phyloP scores from a whole-genome alignment of 2,797 vertebrate species.

The Lerista edwardsae region DNA sequence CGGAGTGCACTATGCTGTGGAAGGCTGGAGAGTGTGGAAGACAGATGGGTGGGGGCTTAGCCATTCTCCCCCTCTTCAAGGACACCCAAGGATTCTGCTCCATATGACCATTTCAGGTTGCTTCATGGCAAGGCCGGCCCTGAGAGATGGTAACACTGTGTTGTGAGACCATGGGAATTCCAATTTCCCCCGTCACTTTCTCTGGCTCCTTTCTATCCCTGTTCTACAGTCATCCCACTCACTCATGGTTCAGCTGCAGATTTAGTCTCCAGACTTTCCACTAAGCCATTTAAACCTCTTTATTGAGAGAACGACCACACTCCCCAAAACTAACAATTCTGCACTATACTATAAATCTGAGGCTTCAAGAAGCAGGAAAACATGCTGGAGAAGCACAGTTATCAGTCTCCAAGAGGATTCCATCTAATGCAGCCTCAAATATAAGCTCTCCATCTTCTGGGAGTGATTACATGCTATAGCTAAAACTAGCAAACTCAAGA shows the following conservation, averaged over 20 bases:
- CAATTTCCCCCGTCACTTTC: not conserved
- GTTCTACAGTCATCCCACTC: not conserved
- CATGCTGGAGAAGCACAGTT: not conserved
- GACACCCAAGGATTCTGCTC: no score
- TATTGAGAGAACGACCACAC: not conserved
- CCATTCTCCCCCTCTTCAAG: no score
- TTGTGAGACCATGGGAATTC: no score
- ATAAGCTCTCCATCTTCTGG: not conserved
- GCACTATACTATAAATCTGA: slow-evolving; percentile 1
- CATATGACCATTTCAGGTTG: no score
- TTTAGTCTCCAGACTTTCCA: not conserved
- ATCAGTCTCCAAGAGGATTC: not conserved
- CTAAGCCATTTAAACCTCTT: not conserved
- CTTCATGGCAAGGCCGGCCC: no score
- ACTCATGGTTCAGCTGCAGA: not conserved
- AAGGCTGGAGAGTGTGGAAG: no score
- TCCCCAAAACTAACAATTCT: not conserved
- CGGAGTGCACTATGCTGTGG: no score
- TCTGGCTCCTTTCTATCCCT: not conserved
- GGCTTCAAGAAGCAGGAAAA: not conserved
- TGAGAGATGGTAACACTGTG: no score
- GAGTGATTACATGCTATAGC: not conserved
- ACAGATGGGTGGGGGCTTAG: no score
- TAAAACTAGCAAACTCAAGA: no score
- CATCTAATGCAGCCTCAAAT: not conserved